Evolutionary conservation across 2,888 invertebrate species (phyloP), one percentile per base, ranked within the genome.

Genomic region (Ochropleura plecta): DNA sequence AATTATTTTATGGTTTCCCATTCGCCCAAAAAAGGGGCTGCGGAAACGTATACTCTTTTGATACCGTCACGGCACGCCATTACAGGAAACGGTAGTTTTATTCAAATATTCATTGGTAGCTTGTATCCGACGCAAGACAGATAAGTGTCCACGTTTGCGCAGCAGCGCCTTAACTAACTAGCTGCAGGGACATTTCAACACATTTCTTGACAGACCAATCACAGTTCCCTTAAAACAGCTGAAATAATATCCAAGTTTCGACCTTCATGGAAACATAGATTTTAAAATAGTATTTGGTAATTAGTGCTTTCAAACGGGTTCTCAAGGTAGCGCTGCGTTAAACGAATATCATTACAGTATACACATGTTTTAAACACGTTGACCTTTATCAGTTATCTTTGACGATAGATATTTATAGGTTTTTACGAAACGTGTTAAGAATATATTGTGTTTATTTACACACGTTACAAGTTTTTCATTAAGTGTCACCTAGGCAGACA

Each of bases 261-360:
- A 30, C 30, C 6, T 14, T 62, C 16, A 18, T 55, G 48, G 30
- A 62, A 68, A 55, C 20, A 64, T 62, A 12, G 18, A 51, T 53
- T 68, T 81, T 40, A 81, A 64, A 76, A 65, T 55, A 67, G 20
- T 67, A 60, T 64, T 63, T 51, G 0, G 6, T 70, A 73, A 65
- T 73, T n/a, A 73, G 55, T 51, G 42, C 60, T 79, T 73, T 65
- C 60, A 68, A 85, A 82, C 83, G n/a, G 8, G 85, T 76, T 83
- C 20, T 84, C 78, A 83, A 83, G 82, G 82, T 40, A 46, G 48
- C 68, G 16, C 81, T 59, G 64, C 46, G 73, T 63, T 57, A 55
- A 73, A 74, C 62, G 76, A 59, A 53, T 76, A 68, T 14, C 42
- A 72, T 74, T 71, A 81, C 71, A 72, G 30, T 72, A n/a, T 5